Evolutionary conservation across 1,140 invertebrate species (phyloP), one percentile per base, ranked within the genome.

Genomic region (Ooceraea biroi): DNA sequence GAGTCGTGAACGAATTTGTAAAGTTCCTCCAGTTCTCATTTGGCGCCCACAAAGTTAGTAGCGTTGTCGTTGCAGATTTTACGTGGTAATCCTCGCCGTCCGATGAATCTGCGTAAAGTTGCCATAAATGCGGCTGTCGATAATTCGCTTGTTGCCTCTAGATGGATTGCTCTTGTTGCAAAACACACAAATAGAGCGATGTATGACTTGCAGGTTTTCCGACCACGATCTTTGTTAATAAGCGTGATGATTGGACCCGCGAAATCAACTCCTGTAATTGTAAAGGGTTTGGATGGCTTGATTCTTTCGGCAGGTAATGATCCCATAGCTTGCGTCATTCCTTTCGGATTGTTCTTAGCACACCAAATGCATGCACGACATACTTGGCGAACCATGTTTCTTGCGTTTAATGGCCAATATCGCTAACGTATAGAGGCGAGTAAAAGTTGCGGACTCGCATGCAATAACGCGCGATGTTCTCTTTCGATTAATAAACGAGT

Each of bases 201-300:
- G n/a, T n/a, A n/a, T n/a, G n/a, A n/a, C n/a, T n/a, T n/a, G n/a
- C n/a, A n/a, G n/a, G n/a, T n/a, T n/a, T n/a, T n/a, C n/a, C n/a
- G n/a, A n/a, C n/a, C n/a, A n/a, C n/a, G n/a, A n/a, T n/a, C n/a
- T n/a, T n/a, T n/a, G n/a, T n/a, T n/a, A n/a, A n/a, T n/a, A n/a
- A n/a, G 50, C 0, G 44, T 60, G n/a, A 50, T n/a, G 3, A 83
- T 61, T 0, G 91, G 91, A 7, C 94, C 94, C 0, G 91, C 92
- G 76, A 89, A 94, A 85, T 95, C 94, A 0, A 94, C 87, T n/a
- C n/a, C n/a, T n/a, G 85, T 85, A 8, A 91, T 82, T 14, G 80
- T 84, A 73, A 95, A 95, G 0, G 92, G 90, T 27, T 85, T 65
- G 0, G 78, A 41, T 2, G 85, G 83, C 0, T 60, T 90, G 0